These are phyloP conservation scores for Acanthurus leucopareius DNA, from an alignment of 2,797 vertebrate genomes.

Conservation along the genomic window DNA sequence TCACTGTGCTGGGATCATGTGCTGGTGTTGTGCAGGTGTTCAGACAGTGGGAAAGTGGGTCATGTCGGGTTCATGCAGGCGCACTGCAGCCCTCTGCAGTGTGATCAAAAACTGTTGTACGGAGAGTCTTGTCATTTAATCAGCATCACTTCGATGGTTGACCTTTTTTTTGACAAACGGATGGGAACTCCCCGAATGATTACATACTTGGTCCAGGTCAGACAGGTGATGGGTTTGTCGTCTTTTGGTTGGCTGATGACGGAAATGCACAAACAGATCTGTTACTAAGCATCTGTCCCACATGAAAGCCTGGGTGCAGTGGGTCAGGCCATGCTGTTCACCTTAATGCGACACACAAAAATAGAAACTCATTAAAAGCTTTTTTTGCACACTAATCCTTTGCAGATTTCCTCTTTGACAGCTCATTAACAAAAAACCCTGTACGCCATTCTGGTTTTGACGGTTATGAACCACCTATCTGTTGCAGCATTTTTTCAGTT, in stretches of 20 bases:
- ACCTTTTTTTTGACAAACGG: conserved; percentile 9
- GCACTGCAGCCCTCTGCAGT: conserved; percentile 30
- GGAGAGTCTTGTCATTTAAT: neutral
- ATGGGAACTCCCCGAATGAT: neutral
- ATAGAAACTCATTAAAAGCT: conserved; percentile 72
- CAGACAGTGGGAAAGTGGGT: conserved; percentile 66
- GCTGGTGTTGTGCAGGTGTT: conserved; percentile 65
- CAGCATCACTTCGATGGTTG: neutral
- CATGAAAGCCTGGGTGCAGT: conserved; percentile 35
- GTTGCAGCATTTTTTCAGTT: neutral
- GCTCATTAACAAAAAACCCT: conserved; percentile 56
- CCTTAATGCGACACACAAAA: conserved; percentile 57
- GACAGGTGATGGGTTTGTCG: conserved; percentile 28
- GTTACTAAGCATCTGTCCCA: conserved; percentile 50
- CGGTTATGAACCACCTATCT: conserved; percentile 16
- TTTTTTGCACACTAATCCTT: conserved; percentile 56
- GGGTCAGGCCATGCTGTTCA: conserved; percentile 47
- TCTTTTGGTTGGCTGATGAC: conserved; percentile 8
- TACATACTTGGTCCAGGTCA: neutral
- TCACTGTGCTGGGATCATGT: conserved; percentile 13
- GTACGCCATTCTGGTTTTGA: conserved; percentile 31
- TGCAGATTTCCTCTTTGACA: conserved; percentile 55
- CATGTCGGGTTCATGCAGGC: conserved; percentile 34
- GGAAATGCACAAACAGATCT: conserved; percentile 31
- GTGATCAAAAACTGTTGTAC: neutral